Percentiles rank a stretch among this genome's conserved stretches.
These are phyloP conservation scores for Zapornia atra DNA, from an alignment of 2,113 vertebrate genomes.

Conservation along the genomic window DNA sequence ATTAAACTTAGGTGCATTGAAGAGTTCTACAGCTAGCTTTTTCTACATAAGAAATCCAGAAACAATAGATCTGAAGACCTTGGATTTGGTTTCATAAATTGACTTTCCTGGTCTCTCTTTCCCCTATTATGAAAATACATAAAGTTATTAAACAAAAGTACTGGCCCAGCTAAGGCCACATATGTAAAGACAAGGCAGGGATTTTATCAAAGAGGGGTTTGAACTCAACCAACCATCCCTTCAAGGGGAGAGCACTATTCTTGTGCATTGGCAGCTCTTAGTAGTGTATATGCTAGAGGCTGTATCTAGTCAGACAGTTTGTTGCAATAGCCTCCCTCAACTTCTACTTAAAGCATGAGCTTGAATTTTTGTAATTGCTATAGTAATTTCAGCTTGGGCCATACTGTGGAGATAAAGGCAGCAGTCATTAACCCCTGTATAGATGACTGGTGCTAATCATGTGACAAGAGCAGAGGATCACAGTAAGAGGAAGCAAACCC, in stretches of 20 bases:
- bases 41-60: neutral
- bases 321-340: neutral
- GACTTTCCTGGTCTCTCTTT: neutral
- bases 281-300: neutral
- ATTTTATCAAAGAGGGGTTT: neutral
- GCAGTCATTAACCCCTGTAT: accelerated
- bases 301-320: neutral
- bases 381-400: neutral
- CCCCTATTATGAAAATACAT: neutral
- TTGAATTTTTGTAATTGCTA: neutral
- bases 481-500: neutral
- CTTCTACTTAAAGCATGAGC: neutral
- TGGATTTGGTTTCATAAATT: neutral
- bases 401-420: neutral
- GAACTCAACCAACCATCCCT: neutral
- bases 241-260: neutral
- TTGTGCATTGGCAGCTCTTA: neutral
- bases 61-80: neutral
- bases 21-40: neutral
- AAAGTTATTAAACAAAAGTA: neutral
- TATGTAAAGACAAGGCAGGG: neutral
- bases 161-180: neutral
- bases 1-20: neutral
- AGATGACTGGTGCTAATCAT: neutral
- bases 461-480: neutral